A percentile compares a stretch with the other conserved stretches of the same genome.
Evolutionary conservation across 2,113 vertebrate genomes (phyloP).

Genomic region (Cyprinodon variegatus): DNA sequence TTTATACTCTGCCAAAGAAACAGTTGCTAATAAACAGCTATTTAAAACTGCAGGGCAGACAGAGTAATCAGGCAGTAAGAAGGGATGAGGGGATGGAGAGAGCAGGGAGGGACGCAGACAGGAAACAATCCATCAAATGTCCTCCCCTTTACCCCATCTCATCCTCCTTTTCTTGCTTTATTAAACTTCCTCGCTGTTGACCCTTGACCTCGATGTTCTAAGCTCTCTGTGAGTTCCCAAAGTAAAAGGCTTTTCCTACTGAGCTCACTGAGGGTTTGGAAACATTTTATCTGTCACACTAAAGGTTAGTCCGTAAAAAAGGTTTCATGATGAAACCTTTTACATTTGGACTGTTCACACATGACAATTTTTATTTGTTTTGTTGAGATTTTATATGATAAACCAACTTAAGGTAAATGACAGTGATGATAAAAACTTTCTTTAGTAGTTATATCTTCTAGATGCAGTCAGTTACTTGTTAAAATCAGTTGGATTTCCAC

Average conservation of each 20-base stretch:
- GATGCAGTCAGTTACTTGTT: too few relatives aligned
- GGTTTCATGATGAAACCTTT: too few relatives aligned
- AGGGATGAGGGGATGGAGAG: conserved; percentile 31
- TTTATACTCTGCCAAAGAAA: conserved; percentile 27
- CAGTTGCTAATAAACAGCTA: conserved; percentile 14
- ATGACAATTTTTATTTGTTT: neutral
- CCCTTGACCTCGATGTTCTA: conserved; percentile 51
- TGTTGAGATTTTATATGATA: neutral
- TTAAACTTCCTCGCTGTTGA: conserved; percentile 71
- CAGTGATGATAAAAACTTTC: too few relatives aligned
- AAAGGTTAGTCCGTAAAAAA: too few relatives aligned
- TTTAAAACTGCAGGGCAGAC: conserved; percentile 8
- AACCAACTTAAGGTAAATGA: neutral
- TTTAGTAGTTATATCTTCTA: too few relatives aligned
- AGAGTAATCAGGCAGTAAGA: conserved; percentile 1
- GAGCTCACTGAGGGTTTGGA: conserved; percentile 46
- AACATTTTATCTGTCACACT: conserved; percentile 20
- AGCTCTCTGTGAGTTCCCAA: conserved; percentile 29
- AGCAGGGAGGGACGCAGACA: conserved; percentile 49
- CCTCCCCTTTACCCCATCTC: neutral
- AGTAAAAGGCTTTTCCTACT: conserved; percentile 41
- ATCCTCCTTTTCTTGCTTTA: conserved; percentile 56
- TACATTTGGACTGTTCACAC: neutral
- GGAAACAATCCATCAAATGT: conserved; percentile 70
- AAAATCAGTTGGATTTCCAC: too few relatives aligned